Evolutionary conservation across 2,113 vertebrate species (phyloP), one percentile per base, ranked within the genome.

Genomic region (Perca fluviatilis): DNA sequence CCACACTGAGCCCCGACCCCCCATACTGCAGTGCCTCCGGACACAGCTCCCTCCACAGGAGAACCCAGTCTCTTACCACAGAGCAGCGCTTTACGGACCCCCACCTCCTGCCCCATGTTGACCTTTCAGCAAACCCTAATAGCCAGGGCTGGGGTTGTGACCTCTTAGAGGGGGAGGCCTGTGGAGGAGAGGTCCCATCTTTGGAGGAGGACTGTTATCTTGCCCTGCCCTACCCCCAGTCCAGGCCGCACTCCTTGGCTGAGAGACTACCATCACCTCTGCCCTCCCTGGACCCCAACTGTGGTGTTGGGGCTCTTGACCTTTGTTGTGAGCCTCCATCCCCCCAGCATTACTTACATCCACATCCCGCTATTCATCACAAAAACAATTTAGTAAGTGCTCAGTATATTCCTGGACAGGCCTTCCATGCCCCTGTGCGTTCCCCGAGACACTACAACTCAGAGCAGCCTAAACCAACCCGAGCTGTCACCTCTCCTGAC

Each of bases 381-480:
- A 95, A 86, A 19, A 77, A 95, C 46, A 93, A 88, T 70, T 93
- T 96, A 85, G 95, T 96, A 69, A 96, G 92, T 84, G 95, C 95
- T 21, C 96, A 97, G 50, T 97, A 95, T 80, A 96, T 97, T 87
- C 96, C 96, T 0, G 95, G 94, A 65, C 94, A 94, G 74, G 58
- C 90, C 69, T 82, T 93, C 88, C 91, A 91, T 63, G 81, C 93
- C 82, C 90, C 94, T 0, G 86, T 91, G 25, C 72, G 82, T 63
- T 79, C 93, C 13, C 92, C 93, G 33, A 80, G 84, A 86, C 86
- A 92, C 54, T 90, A 88, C 80, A 73, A 88, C 66, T 74, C 88
- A 23, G 83, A 90, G 19, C 88, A 93, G 61, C 18, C 82, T 27
- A 92, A 90, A 70, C 63, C 82, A 70, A 86, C 18, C 74, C 91